Conservation (phyloP, 2,888 invertebrate genomes). For the Thera obeliscata region DNA sequence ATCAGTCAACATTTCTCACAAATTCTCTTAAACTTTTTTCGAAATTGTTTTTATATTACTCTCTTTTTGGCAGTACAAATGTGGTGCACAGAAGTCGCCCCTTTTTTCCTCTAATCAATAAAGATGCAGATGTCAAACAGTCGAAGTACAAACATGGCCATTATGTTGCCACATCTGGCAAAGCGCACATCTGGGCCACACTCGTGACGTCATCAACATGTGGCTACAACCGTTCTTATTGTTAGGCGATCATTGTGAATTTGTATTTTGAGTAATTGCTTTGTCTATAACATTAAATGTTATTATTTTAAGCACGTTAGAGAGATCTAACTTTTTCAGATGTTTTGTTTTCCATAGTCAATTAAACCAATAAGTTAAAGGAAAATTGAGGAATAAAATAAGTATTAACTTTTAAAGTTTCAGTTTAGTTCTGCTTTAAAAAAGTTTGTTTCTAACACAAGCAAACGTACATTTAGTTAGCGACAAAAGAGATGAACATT, state of each 20-base stretch:
- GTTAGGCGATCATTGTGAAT: slow-evolving; percentile 51
- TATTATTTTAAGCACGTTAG: neutral
- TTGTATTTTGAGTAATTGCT: slow-evolving; percentile 29
- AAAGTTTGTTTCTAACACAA: no score
- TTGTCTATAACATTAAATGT: slow-evolving; percentile 13
- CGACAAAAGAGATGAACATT: no score
- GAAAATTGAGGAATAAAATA: no score
- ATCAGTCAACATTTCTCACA: neutral
- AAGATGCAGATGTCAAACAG: slow-evolving; percentile 76
- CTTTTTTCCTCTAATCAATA: slow-evolving; percentile 53
- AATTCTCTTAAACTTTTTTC: neutral
- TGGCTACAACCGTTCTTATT: slow-evolving; percentile 66
- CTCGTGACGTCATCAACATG: slow-evolving; percentile 74
- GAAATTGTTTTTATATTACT: slow-evolving; percentile 2
- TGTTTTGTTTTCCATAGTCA: neutral
- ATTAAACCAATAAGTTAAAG: no score
- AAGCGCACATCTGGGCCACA: slow-evolving; percentile 71
- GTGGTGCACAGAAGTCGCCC: slow-evolving; percentile 49
- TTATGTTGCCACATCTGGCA: slow-evolving; percentile 65
- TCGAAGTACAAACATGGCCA: slow-evolving; percentile 55
- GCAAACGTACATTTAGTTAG: no score
- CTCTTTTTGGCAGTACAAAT: slow-evolving; percentile 30
- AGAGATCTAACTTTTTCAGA: neutral
- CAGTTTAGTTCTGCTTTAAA: no score
- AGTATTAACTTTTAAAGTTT: no score